Base-by-base conservation (phyloP, 2,888 invertebrate genomes). In the Plutella xylostella region DNA sequence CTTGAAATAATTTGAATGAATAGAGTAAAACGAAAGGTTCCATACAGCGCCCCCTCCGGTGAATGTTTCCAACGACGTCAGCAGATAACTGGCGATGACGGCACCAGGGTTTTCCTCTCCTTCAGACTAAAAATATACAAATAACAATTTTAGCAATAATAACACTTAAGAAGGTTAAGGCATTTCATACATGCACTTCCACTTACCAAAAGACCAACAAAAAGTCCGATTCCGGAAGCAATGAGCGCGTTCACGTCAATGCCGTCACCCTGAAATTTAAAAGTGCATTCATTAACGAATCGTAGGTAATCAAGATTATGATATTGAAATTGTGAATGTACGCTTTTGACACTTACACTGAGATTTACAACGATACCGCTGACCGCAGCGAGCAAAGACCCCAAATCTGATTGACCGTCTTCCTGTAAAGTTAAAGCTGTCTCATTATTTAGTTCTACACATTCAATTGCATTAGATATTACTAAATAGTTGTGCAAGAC, bases 31-130 rank as follows among this genome's bases (percentile, higher is more conserved):
- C 3, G n/a, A 37, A 22, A 37, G 58, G n/a, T n/a, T n/a, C n/a
- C 72, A 47, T 71, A 85, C 85, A 63, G 83, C 68, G 47, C 85
- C 85, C 4, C 85, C 85, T n/a, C 74, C 84, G 15, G 79, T 75
- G 3, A 84, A 61, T 0, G 82, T 76, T 7, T 83, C 80, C 48
- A 85, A 53, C 1, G 79, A 76, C 0, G 84, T 84, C 25, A 76
- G 53, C 6, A 83, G 56, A 47, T 84, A 85, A 47, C 73, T 72
- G 4, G 72, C 79, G 18, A 84, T 66, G 14, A 80, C 56, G 11
- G 68, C 60, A n/a, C 85, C 85, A 2, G 83, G 82, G 45, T 82
- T 78, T 50, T 79, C 65, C 46, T 70, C 71, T 4, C 76, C 84
- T 56, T 82, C 76, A 12, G 84, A 83, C 83, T 79, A 52, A 46